Percentiles rank a stretch among this genome's conserved stretches.
phyloP scores from a whole-genome alignment of 2,797 vertebrate genomes.

The Fistularia tabacaria region DNA sequence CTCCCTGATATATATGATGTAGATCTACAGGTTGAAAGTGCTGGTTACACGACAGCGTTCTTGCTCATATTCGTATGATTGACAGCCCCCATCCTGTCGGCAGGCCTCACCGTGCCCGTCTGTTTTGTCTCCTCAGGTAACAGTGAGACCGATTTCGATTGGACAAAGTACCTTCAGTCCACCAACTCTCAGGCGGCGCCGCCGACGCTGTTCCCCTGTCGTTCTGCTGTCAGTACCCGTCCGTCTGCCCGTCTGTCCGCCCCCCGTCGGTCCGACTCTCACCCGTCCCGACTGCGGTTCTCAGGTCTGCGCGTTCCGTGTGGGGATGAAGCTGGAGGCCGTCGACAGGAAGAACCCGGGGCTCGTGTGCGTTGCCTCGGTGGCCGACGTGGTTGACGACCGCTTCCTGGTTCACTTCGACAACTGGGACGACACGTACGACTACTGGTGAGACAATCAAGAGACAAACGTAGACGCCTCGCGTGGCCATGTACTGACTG shows the following conservation, averaged over 20 bases:
- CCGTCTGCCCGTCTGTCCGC: constrained; percentile 11
- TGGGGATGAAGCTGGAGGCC: constrained; percentile 88
- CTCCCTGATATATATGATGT: too few relatives aligned
- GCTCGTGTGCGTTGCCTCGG: constrained; percentile 81
- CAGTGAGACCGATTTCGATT: constrained; percentile 84
- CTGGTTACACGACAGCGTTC: too few relatives aligned
- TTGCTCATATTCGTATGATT: too few relatives aligned
- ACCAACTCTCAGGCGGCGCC: constrained; percentile 81
- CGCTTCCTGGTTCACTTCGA: constrained; percentile 86
- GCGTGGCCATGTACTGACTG: background rate
- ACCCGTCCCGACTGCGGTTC: background rate
- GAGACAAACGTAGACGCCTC: too few relatives aligned
- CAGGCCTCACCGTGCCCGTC: too few relatives aligned
- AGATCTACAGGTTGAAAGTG: too few relatives aligned
- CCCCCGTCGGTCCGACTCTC: background rate
- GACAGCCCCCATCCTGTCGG: too few relatives aligned
- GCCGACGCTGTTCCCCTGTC: constrained; percentile 78
- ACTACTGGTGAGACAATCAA: constrained; percentile 81
- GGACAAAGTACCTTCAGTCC: constrained; percentile 81
- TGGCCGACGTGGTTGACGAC: constrained; percentile 73
- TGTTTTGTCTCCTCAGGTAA: constrained; percentile 66
- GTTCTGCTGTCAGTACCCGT: constrained; percentile 55
- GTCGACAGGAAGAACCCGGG: constrained; percentile 87
- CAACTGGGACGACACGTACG: constrained; percentile 87
- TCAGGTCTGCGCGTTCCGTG: constrained; percentile 63